Evolutionary conservation across 2,797 vertebrate species (phyloP).

Genomic region (Lates japonicus): DNA sequence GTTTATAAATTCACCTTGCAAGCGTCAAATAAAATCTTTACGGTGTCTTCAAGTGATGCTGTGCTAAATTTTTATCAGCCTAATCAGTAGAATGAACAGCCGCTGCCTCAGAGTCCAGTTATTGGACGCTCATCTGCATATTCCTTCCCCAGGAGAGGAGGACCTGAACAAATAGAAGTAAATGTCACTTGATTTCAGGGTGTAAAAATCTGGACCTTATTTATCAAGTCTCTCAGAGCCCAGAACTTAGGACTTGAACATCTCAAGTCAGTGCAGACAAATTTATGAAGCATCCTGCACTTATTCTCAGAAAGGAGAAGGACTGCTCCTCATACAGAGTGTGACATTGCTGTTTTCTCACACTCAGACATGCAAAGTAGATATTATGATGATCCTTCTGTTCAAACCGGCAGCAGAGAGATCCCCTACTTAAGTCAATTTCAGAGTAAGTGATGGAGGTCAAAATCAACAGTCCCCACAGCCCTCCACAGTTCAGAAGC

Average conservation of each 20-base stretch:
- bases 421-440: neutral
- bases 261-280: neutral
- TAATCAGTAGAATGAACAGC: conserved; percentile 64
- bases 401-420: neutral
- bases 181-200: neutral
- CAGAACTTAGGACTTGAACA: neutral
- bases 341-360: too few species aligned
- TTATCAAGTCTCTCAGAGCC: neutral
- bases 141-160: neutral
- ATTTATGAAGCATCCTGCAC: neutral
- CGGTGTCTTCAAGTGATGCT: conserved; percentile 12
- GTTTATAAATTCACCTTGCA: conserved; percentile 66
- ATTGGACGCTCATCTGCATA: conserved; percentile 36
- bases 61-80: conserved; percentile 55
- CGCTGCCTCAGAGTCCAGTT: conserved; percentile 5
- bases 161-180: conserved; percentile 10
- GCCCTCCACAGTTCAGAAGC: too few species aligned
- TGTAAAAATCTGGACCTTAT: neutral
- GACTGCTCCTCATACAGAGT: neutral
- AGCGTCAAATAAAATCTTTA: conserved; percentile 73
- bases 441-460: neutral
- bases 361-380: neutral
- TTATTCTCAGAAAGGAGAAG: neutral
- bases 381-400: neutral
- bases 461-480: neutral